Base-by-base conservation (phyloP, 2,888 invertebrate species). In the Xylota segnis region DNA sequence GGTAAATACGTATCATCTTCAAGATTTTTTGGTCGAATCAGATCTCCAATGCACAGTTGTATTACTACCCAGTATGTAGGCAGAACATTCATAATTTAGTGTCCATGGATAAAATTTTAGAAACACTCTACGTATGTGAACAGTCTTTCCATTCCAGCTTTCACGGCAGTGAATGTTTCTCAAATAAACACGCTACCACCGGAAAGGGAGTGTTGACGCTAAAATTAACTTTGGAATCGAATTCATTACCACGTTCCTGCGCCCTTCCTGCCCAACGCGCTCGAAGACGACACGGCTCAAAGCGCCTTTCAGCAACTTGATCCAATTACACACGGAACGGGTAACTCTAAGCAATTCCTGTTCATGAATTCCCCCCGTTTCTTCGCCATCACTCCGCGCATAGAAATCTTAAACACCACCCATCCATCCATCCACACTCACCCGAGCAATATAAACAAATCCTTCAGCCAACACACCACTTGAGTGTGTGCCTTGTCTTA, bases 221-320 rank as follows among this genome's bases (percentile, higher is more conserved):
- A 40, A 52, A 40, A 76, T 70, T 70, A 76, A 70, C 47, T 70
- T 32, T 40, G 18, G 47, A 71, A 59, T 83, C 65, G 66, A 77
- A 77, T 65, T 63, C 70, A 76, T 82, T 76, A 32, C 43, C 63
- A 34, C 45, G 40, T 54, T 40, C 47, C 14, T 27, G 2, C 12
- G 37, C 12, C 12, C 29, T 10, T 12, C 27, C 18, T 5, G 9
- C 9, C 16, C 54, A 16, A 12, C 63, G 12, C 45, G 32, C 32
- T 23, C 5, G 5, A n/a, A n/a, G n/a, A n/a, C n/a, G n/a, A n/a
- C n/a, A 5, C 52, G 14, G 14, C 23, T 45, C 10, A 16, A 47
- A 59, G 32, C 50, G 6, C 6, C 56, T n/a, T 43, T 40, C 56
- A 23, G 43, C 40, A 37, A 40, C 40, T 23, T 76, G 34, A 82